phyloP scores from a whole-genome alignment of 2,888 invertebrate genomes.

The Sylvicola fuscatus region DNA sequence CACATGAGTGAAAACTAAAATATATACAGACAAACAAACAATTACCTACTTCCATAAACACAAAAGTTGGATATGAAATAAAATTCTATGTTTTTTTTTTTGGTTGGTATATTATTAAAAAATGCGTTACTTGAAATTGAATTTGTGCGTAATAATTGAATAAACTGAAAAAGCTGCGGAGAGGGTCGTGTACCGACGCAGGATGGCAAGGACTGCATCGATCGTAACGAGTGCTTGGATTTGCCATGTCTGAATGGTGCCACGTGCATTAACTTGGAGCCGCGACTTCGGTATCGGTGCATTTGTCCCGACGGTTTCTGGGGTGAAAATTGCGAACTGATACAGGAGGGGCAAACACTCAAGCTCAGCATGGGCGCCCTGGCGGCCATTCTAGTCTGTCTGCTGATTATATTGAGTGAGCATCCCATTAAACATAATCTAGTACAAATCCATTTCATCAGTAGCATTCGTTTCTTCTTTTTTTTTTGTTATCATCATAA shows the following conservation, averaged over 20 bases:
- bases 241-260: slow-evolving; percentile 87
- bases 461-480: no score
- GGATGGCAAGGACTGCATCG: slow-evolving; percentile 82
- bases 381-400: slow-evolving; percentile 92
- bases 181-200: slow-evolving; percentile 79
- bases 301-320: slow-evolving; percentile 82
- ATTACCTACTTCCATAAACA: no score
- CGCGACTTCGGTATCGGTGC: slow-evolving; percentile 67
- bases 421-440: slow-evolving; percentile 17
- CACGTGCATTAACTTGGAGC: slow-evolving; percentile 80
- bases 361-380: slow-evolving; percentile 93
- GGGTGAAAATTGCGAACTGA: slow-evolving; percentile 86
- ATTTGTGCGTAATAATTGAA: slow-evolving; percentile 2
- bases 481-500: no score
- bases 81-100: no score
- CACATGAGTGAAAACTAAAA: no score
- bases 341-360: slow-evolving; percentile 84
- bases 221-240: slow-evolving; percentile 90
- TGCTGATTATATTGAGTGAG: slow-evolving; percentile 93
- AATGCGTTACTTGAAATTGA: no score
- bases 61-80: no score
- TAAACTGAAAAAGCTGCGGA: slow-evolving; percentile 51
- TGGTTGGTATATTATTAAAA: no score
- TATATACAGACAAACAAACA: no score
- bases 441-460: no score